Conservation (phyloP, 2,888 invertebrate species). For the Thelaira solivaga region DNA sequence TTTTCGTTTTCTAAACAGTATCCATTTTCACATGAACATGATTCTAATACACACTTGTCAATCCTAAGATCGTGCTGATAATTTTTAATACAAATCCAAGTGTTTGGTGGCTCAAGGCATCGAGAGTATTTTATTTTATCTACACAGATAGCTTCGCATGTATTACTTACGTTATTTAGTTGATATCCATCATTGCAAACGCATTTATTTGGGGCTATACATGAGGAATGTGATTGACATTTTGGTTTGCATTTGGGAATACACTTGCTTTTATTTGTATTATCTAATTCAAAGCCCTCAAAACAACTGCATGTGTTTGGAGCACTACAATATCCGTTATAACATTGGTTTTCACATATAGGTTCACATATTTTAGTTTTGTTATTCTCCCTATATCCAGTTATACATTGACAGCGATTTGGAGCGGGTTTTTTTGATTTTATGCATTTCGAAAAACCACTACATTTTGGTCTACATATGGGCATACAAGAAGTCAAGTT, state of each 20-base stretch:
- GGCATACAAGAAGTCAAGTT: slow-evolving; percentile 8
- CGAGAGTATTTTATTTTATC: slow-evolving; percentile 11
- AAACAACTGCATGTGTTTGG: slow-evolving; percentile 12
- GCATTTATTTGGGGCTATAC: slow-evolving; percentile 15
- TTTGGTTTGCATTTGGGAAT: slow-evolving; percentile 7
- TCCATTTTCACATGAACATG: slow-evolving; percentile 27
- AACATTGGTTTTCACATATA: background rate
- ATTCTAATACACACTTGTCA: slow-evolving; percentile 36
- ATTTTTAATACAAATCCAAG: slow-evolving; percentile 33
- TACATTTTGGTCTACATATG: background rate
- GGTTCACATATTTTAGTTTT: background rate
- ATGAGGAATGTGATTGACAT: background rate
- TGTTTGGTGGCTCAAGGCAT: slow-evolving; percentile 32
- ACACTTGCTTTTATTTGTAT: background rate
- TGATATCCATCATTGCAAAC: slow-evolving; percentile 12
- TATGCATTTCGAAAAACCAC: background rate
- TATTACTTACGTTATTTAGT: background rate
- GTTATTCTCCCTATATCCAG: background rate
- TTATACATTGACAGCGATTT: slow-evolving; percentile 12
- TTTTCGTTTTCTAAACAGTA: slow-evolving; percentile 30
- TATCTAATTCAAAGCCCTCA: slow-evolving; percentile 1
- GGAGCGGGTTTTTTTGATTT: background rate
- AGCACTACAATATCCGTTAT: background rate
- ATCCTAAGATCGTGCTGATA: slow-evolving; percentile 16
- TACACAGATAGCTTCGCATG: slow-evolving; percentile 37